Evolutionary conservation across 2,797 vertebrate genomes (phyloP), one percentile per base, ranked within the genome.

Genomic region (Hapalemur alaotrensis): DNA sequence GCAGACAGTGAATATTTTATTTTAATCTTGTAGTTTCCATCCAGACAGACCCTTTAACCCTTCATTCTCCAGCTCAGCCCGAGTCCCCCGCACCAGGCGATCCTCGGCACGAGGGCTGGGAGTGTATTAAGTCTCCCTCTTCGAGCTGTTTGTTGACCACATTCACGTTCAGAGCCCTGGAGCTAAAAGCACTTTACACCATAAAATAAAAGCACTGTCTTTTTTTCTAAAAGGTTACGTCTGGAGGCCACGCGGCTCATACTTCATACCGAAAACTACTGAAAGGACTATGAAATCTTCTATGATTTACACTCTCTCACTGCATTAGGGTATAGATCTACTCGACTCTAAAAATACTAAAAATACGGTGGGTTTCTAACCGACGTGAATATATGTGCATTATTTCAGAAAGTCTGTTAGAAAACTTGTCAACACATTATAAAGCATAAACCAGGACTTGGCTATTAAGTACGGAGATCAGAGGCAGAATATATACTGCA

Each of bases 121-220:
- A 69, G 92, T 95, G 92, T 6, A 96, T 97, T 97, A 80, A 98
- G 97, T 61, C 98, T 97, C 97, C 88, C 97, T 86, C 97, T 97
- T 96, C 78, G 96, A 99, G 98, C 98, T 99, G 98, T 99, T 99
- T 99, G 98, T 98, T 99, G 98, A 98, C 98, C 98, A 98, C 98
- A 83, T 99, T 98, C 99, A 99, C 98, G 98, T 99, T 98, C 98
- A 84, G 98, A 98, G 98, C 98, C 99, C 98, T 97, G 98, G 95
- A 99, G 98, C 99, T 99, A 99, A 99, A 99, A 99, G 99, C 98
- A 99, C 98, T 99, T 99, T 99, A 98, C 98, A 99, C 98, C 98
- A 99, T 98, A 99, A 99, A 99, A 99, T 99, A 99, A 99, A 99
- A 99, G 98, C 98, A 98, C 98, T 98, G 98, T 98, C 98, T 99